A percentile compares a stretch with the other conserved stretches of the same genome.
phyloP scores from a whole-genome alignment of 37 sponge, comb jelly and placozoan genomes.

The Lycopodina hypogea region DNA sequence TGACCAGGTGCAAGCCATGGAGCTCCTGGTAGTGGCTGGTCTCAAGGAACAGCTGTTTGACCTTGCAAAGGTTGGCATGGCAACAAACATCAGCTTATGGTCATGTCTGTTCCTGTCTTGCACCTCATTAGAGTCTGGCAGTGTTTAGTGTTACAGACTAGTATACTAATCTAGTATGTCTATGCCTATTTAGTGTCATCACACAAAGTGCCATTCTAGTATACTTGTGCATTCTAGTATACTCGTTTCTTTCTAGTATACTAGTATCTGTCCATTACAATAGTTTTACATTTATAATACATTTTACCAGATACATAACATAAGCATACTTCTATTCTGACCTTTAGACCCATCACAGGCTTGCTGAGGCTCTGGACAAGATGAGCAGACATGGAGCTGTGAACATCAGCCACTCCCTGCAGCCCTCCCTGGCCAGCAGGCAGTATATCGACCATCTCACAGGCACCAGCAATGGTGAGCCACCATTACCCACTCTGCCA shows the following conservation, averaged over 20 bases:
- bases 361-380: constrained; percentile 40
- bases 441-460: constrained; percentile 44
- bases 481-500: neutral
- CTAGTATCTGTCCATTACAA: no score
- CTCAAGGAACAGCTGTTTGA: constrained; percentile 67
- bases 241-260: no score
- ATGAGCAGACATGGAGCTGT: constrained; percentile 35
- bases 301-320: no score
- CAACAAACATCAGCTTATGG: neutral
- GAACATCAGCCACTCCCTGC: constrained; percentile 18
- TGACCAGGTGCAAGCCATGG: constrained; percentile 54
- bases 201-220: no score
- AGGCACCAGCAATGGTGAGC: constrained; percentile 37
- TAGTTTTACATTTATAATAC: no score
- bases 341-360: constrained; percentile 46
- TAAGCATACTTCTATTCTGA: neutral
- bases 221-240: no score
- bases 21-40: constrained; percentile 51
- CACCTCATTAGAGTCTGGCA: no score
- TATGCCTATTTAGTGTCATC: no score
- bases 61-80: constrained; percentile 60
- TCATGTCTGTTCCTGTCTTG: neutral
- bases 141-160: no score
- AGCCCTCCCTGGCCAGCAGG: constrained; percentile 44
- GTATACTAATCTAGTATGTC: no score